Evolutionary conservation across 2,888 invertebrate genomes (phyloP).

Genomic region (Melangyna quadrimaculata): DNA sequence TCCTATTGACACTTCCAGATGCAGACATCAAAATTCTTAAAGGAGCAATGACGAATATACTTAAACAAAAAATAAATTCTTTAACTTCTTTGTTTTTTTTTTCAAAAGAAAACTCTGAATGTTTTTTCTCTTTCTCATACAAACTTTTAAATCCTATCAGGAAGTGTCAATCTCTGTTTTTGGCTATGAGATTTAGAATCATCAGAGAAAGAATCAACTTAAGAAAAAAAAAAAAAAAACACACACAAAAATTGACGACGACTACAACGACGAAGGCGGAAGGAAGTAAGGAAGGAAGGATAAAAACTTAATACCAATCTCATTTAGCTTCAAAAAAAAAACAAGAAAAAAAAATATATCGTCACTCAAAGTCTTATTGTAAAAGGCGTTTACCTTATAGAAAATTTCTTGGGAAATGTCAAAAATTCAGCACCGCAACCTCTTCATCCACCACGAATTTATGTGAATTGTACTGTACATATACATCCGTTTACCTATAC

Average conservation of each 20-base stretch:
- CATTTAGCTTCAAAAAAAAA: constrained; percentile 49
- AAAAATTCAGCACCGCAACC: constrained; percentile 57
- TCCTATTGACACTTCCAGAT: not conserved
- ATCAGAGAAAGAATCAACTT: constrained; percentile 60
- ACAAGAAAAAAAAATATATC: too few species aligned
- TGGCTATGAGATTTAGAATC: constrained; percentile 53
- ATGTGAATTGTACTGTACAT: too few species aligned
- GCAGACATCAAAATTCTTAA: not conserved
- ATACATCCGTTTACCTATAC: not conserved
- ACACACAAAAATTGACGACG: too few species aligned
- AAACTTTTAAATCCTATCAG: constrained; percentile 53
- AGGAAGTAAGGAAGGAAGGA: constrained; percentile 44
- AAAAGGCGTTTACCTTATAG: constrained; percentile 25
- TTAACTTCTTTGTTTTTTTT: not conserved
- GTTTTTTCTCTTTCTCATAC: constrained; percentile 1
- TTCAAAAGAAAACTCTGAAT: constrained; percentile 35
- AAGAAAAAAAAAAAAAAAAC: too few species aligned
- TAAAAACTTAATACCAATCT: constrained; percentile 65
- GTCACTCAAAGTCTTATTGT: constrained; percentile 7
- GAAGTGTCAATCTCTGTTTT: constrained; percentile 57
- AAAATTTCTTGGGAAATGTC: constrained; percentile 51
- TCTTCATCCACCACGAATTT: too few species aligned
- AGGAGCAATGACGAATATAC: not conserved
- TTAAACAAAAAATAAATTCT: not conserved
- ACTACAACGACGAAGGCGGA: not conserved